Base-by-base conservation (phyloP, 2,113 vertebrate genomes). In the Haplochromis burtoni region DNA sequence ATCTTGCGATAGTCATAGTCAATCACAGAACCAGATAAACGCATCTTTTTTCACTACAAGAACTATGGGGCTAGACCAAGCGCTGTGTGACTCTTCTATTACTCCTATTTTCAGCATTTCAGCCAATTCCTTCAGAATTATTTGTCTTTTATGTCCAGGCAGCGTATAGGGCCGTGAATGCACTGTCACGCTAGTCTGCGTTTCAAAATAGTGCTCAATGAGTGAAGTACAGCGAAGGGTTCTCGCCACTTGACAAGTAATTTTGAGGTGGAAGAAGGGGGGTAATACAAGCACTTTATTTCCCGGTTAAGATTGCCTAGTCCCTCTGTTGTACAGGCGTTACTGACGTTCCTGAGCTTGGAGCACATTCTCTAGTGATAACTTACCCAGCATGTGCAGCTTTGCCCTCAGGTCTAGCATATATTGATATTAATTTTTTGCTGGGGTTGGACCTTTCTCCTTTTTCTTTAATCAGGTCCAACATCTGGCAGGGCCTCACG, bases 401-500 rank as follows among this genome's bases (percentile, higher is more conserved):
- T 59, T 59, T 59, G 26, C 8, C 26, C 55, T 29, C 26, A 5
- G 13, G 55, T 59, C 55, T 31, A 17, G 14, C 55, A 59, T 17
- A 2, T 59, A 31, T 59, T 31, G 55, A 59, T 17, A 59, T 59
- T 0, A 4, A 10, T 59, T 31, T 59, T 59, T 59, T 29, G 2
- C 26, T 59, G 3, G 26, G 5, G 14, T 59, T 31, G 55, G 55
- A 31, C 55, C 26, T 59, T 17, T 2, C 55, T 31, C 8, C 26
- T 10, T 31, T 59, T 31, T 59, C 26, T 31, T 31, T 31, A 59
- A 31, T 10, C 3, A 0, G 55, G 55, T 59, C 14, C 14, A 59
- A 59, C 13, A 59, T 29, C 55, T 16, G 24, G 7, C 55, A 31
- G 26, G 55, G 55, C 26, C 24, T 59, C 14, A 59, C 26, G 26